Percentiles rank a stretch among this genome's conserved stretches.
Evolutionary conservation across 2,113 vertebrate genomes (phyloP).

Genomic region (Empidonax alnorum): DNA sequence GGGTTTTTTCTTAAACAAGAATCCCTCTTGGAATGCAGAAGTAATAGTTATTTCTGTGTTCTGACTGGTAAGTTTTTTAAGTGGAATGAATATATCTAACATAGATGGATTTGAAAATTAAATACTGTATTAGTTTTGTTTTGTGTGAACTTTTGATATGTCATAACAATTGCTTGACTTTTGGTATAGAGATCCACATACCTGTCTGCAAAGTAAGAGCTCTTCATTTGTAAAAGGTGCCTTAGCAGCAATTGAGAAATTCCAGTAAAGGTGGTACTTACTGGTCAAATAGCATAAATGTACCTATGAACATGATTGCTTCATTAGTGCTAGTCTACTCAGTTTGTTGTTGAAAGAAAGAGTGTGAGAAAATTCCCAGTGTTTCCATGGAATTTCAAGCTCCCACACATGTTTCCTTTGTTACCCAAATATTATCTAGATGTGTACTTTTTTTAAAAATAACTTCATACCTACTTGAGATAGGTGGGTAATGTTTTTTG

Average conservation of each 20-base stretch:
- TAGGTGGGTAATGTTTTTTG: background rate
- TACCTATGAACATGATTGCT: background rate
- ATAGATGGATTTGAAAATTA: background rate
- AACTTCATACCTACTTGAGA: background rate
- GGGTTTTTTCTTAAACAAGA: background rate
- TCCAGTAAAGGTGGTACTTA: background rate
- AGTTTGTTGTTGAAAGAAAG: background rate
- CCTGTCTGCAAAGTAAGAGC: background rate
- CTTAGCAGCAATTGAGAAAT: background rate
- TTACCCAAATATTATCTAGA: background rate
- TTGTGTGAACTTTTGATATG: background rate
- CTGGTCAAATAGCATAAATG: background rate
- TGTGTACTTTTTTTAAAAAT: background rate
- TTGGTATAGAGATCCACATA: background rate
- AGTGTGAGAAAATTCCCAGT: background rate
- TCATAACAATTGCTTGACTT: background rate
- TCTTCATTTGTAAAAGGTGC: background rate
- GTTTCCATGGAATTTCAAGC: background rate
- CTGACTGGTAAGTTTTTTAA: background rate
- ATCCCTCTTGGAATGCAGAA: background rate
- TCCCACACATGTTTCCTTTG: background rate
- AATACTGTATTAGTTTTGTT: background rate
- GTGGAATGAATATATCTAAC: background rate
- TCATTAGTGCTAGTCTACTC: background rate
- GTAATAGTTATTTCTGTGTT: background rate